These are phyloP conservation scores for Sweltsa coloradensis DNA, from an alignment of 1,140 invertebrate species.

Conservation along the genomic window DNA sequence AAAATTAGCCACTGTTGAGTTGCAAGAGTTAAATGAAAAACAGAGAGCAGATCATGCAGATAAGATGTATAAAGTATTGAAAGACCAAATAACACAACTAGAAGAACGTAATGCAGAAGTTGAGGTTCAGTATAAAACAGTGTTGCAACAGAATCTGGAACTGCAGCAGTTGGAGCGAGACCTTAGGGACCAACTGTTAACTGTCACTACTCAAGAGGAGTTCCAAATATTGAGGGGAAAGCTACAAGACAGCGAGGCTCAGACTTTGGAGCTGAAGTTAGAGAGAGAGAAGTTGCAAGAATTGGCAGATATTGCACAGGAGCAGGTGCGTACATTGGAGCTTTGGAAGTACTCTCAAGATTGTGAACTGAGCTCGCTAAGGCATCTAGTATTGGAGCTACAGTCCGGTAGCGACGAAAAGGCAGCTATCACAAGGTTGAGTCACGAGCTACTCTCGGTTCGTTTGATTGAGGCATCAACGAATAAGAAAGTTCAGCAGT, in stretches of 20 bases:
- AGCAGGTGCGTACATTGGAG: constrained; percentile 38
- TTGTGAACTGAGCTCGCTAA: constrained; percentile 33
- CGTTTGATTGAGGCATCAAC: constrained; percentile 11
- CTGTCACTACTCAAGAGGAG: neutral
- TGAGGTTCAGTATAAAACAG: neutral
- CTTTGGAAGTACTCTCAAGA: constrained; percentile 22
- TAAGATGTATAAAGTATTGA: constrained; percentile 30
- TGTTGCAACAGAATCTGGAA: constrained; percentile 5
- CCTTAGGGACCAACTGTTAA: constrained; percentile 1
- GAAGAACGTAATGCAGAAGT: constrained; percentile 1
- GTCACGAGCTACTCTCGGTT: constrained; percentile 20
- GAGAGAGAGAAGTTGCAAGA: constrained; percentile 25
- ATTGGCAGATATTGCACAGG: constrained; percentile 26
- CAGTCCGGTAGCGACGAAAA: constrained; percentile 48
- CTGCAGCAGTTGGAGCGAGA: constrained; percentile 5
- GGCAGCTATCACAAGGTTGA: constrained; percentile 36
- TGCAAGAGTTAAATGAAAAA: constrained; percentile 26
- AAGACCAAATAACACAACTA: constrained; percentile 24
- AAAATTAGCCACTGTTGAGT: constrained; percentile 7
- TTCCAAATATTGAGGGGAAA: neutral
- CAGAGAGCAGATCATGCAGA: constrained; percentile 30
- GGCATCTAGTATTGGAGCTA: constrained; percentile 50
- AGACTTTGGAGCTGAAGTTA: constrained; percentile 13
- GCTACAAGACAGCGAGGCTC: neutral
- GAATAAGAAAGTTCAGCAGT: constrained; percentile 13